These are phyloP conservation scores for Melanotaenia boesemani DNA, from an alignment of 2,797 vertebrate species.

Conservation along the genomic window DNA sequence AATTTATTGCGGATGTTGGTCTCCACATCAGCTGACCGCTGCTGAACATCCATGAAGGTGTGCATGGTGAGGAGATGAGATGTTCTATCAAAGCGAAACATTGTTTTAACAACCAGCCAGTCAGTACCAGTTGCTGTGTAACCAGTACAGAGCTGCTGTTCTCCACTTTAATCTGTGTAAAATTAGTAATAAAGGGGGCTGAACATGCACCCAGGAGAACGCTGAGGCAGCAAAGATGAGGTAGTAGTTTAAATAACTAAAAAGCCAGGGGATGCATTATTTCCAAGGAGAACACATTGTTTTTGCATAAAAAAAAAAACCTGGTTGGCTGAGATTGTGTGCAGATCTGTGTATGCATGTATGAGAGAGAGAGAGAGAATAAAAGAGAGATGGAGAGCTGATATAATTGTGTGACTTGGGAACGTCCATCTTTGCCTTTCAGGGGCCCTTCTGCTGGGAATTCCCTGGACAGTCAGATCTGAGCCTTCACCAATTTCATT, in stretches of 20 bases:
- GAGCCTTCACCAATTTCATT: constrained; percentile 88
- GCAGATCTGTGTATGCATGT: constrained; percentile 35
- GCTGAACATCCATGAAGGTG: constrained; percentile 28
- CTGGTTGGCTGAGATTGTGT: constrained; percentile 64
- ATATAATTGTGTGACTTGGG: constrained; percentile 88
- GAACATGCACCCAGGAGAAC: constrained; percentile 65
- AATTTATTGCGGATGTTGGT: constrained; percentile 14
- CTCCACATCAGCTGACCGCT: constrained; percentile 32
- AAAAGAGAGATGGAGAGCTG: constrained; percentile 68
- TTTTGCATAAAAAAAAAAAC: constrained; percentile 72
- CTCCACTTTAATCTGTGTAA: constrained; percentile 62
- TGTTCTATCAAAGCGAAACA: constrained; percentile 58
- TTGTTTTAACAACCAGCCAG: constrained; percentile 65
- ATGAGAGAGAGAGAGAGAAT: constrained; percentile 26
- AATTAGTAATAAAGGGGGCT: constrained; percentile 70
- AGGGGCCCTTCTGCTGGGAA: constrained; percentile 88
- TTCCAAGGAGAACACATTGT: constrained; percentile 70
- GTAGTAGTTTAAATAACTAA: constrained; percentile 75
- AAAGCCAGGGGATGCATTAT: constrained; percentile 70
- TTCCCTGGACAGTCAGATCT: constrained; percentile 87
- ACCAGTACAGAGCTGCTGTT: constrained; percentile 59
- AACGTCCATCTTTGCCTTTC: constrained; percentile 88
- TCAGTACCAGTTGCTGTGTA: constrained; percentile 52
- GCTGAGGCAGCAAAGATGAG: constrained; percentile 71
- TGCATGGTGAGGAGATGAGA: constrained; percentile 40